Evolutionary conservation across 2,113 vertebrate genomes (phyloP).

Genomic region (Callocephalon fimbriatum): DNA sequence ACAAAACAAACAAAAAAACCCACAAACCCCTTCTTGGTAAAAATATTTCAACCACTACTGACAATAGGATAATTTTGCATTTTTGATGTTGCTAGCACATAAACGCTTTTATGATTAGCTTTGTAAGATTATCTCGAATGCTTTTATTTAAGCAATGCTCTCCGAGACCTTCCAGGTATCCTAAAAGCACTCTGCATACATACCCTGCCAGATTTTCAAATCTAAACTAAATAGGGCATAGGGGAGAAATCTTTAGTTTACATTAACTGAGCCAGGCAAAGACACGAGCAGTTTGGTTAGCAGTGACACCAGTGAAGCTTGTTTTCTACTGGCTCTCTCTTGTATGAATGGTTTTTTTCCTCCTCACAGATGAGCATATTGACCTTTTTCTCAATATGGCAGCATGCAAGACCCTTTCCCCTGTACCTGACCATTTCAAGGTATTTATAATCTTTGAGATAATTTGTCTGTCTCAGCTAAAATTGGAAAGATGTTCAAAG

Average conservation of each 20-base stretch:
- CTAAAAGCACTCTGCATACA: background rate
- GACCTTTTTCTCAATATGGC: background rate
- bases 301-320: background rate
- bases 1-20: background rate
- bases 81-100: background rate
- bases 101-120: background rate
- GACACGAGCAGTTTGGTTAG: accelerated
- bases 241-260: background rate
- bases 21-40: background rate
- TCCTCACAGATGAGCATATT: background rate
- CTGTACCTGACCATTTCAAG: background rate
- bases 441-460: background rate
- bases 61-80: background rate
- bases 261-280: background rate
- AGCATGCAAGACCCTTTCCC: background rate
- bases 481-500: background rate
- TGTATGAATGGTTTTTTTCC: accelerated
- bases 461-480: background rate
- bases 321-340: background rate
- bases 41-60: background rate
- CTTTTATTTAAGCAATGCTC: background rate
- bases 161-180: background rate
- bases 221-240: background rate
- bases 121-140: background rate
- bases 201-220: background rate